Evolutionary conservation across 2,113 vertebrate genomes (phyloP), one percentile per base, ranked within the genome.

Genomic region (Cyanoliseus patagonus): DNA sequence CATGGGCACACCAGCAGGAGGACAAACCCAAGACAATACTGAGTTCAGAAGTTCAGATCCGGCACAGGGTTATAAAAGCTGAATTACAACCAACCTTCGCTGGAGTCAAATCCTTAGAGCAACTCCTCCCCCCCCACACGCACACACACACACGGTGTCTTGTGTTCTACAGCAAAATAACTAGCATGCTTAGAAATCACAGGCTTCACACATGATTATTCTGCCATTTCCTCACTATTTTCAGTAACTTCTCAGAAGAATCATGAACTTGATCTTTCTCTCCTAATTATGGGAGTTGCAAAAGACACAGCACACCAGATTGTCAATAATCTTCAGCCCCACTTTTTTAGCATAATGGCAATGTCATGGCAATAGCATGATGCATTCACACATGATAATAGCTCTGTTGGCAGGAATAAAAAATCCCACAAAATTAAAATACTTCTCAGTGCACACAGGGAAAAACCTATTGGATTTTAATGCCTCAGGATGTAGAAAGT

Each of bases 21-120:
- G 70, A 92, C 75, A 91, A 87, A 87, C 63, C 70, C 91, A 79
- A 96, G 86, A 92, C 70, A 94, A 84, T 69, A 77, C 15, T 4
- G 66, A 94, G 94, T 96, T 97, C 95, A 97, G 62, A 94, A 96
- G 94, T 96, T 96, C 94, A 94, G 44, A 57, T 76, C 69, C 80
- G 84, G 66, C 83, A 84, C 8, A 16, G 61, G 73, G 47, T 88
- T 88, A 83, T 90, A 74, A 86, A 95, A 94, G 69, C 57, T 66
- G 69, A 88, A 82, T 92, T 93, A 75, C 22, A 93, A 73, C 52
- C 31, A 93, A 69, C 52, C 47, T 74, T 74, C 68, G 27, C 67
- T 82, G 62, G 33, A 91, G 44, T 78, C 0, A 0, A n/a, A 74
- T 80, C 20, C 70, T 90, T 73, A 62, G 13, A 85, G 27, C 33